phyloP scores from a whole-genome alignment of 2,888 invertebrate species.

The Thecophora atra region DNA sequence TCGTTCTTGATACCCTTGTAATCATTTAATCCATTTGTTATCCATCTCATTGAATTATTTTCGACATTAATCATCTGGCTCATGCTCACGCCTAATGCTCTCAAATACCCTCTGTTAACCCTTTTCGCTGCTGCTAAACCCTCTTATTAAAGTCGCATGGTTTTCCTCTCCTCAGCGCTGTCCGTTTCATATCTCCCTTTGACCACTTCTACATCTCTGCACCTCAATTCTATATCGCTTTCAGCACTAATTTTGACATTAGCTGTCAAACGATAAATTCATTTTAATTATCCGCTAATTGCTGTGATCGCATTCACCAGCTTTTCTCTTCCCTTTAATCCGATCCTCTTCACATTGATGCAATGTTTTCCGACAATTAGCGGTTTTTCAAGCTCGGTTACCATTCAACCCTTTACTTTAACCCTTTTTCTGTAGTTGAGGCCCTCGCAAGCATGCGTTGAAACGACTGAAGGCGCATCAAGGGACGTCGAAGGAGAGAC shows the following conservation, averaged over 20 bases:
- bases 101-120: too few relatives aligned
- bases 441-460: constrained; percentile 3
- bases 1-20: too few relatives aligned
- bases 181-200: not conserved
- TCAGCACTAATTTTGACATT: constrained; percentile 21
- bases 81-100: too few relatives aligned
- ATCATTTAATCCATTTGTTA: too few relatives aligned
- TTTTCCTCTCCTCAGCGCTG: not conserved
- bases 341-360: constrained; percentile 27
- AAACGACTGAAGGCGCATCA: too few relatives aligned
- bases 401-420: not conserved
- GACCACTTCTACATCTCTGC: not conserved
- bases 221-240: not conserved
- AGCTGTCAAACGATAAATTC: constrained; percentile 24
- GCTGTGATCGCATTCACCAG: not conserved
- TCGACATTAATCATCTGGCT: too few relatives aligned
- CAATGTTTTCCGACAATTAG: constrained; percentile 30
- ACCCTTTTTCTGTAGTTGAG: constrained; percentile 13
- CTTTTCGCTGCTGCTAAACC: not conserved
- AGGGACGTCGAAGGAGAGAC: too few relatives aligned
- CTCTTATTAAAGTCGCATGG: not conserved
- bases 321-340: not conserved
- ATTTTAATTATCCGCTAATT: constrained; percentile 24
- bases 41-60: too few relatives aligned
- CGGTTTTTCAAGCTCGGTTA: constrained; percentile 12